A percentile compares a stretch with the other conserved stretches of the same genome.
Evolutionary conservation across 2,888 invertebrate species (phyloP).

Genomic region (Autographa pulchrina): DNA sequence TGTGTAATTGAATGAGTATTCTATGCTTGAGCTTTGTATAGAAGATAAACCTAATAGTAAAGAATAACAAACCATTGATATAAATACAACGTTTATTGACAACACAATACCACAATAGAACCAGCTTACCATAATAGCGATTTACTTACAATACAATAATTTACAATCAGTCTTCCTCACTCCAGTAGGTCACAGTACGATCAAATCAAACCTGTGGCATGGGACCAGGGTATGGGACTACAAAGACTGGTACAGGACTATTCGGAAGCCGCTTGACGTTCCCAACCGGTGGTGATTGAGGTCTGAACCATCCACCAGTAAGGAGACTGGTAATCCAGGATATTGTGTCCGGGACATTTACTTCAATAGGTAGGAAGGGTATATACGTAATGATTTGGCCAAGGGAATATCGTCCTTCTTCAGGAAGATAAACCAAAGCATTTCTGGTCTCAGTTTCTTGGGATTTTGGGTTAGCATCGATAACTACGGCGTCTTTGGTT

Average conservation of each 20-base stretch:
- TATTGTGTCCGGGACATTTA: constrained; percentile 90
- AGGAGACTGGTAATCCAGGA: constrained; percentile 79
- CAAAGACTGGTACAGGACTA: constrained; percentile 68
- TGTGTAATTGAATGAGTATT: too few species aligned
- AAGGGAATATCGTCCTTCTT: constrained; percentile 71
- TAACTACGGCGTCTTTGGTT: constrained; percentile 72
- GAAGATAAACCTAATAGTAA: not conserved
- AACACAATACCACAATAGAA: constrained; percentile 18
- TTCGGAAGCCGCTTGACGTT: constrained; percentile 65
- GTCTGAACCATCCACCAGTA: constrained; percentile 74
- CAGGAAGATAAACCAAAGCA: constrained; percentile 64
- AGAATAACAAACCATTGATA: constrained; percentile 28
- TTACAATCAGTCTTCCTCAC: constrained; percentile 43
- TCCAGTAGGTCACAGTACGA: not conserved
- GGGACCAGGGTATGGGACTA: constrained; percentile 67
- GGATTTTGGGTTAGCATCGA: constrained; percentile 69
- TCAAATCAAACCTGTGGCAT: constrained; percentile 36
- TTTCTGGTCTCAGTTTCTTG: constrained; percentile 41
- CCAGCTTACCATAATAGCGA: constrained; percentile 3
- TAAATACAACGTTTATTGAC: constrained; percentile 30
- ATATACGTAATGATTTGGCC: constrained; percentile 87
- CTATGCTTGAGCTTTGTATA: too few species aligned
- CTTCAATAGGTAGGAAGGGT: constrained; percentile 90
- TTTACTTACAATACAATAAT: constrained; percentile 6
- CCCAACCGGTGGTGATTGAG: constrained; percentile 51